A percentile compares a stretch with the other conserved stretches of the same genome.
Conservation (phyloP, 2,797 vertebrate genomes). For the Macrochelys suwanniensis region DNA sequence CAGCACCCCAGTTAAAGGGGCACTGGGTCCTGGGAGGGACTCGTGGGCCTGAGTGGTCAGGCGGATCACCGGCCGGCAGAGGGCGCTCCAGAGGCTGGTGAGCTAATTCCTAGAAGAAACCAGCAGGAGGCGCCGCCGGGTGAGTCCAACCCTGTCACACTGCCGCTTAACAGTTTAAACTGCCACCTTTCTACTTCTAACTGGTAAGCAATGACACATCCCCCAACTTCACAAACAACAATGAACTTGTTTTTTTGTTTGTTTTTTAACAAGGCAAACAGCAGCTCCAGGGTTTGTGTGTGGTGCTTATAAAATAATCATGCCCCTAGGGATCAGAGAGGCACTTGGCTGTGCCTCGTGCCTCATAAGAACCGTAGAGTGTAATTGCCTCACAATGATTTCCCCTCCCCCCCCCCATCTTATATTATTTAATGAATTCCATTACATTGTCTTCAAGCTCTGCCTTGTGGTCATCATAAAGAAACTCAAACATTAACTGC, state of each 20-base stretch:
- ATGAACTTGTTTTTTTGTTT: background rate
- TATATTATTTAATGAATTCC: constrained; percentile 70
- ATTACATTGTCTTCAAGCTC: constrained; percentile 53
- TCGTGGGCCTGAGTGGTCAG: too few relatives aligned
- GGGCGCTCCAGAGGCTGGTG: too few relatives aligned
- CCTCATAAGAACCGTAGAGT: constrained; percentile 46
- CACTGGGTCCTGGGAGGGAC: too few relatives aligned
- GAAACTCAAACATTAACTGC: constrained; percentile 43
- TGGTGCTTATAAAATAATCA: constrained; percentile 55
- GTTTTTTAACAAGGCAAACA: constrained; percentile 51
- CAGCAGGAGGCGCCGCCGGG: too few relatives aligned
- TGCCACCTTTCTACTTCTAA: constrained; percentile 33
- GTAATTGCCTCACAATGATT: constrained; percentile 27
- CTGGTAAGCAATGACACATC: constrained; percentile 20
- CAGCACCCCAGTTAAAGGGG: too few relatives aligned
- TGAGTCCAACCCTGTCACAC: too few relatives aligned
- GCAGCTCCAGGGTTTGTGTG: constrained; percentile 43
- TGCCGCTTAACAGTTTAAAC: background rate
- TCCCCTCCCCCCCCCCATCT: constrained; percentile 55
- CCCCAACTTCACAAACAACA: background rate
- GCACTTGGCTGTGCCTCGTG: constrained; percentile 66
- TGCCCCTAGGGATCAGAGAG: background rate
- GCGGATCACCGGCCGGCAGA: too few relatives aligned
- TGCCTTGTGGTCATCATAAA: constrained; percentile 62
- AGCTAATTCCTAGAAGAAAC: too few relatives aligned